These are phyloP conservation scores for Phallusia fumigata DNA, from an alignment of 23 tunicate species.

Conservation along the genomic window DNA sequence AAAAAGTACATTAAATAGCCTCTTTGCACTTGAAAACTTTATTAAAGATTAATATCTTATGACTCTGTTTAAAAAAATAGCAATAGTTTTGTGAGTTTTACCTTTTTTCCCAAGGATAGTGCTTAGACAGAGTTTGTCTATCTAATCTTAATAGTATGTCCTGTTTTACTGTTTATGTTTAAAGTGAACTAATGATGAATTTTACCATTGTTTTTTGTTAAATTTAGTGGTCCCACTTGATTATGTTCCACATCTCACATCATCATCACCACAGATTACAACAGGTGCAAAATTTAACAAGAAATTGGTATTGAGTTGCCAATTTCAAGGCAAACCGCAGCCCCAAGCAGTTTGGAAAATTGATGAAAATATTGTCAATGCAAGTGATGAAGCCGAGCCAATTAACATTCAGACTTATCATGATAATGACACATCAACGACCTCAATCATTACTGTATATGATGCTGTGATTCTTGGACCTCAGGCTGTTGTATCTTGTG, in stretches of 20 bases:
- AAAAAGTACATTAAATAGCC: too few species aligned
- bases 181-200: too few species aligned
- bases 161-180: too few species aligned
- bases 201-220: too few species aligned
- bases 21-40: too few species aligned
- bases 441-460: neutral
- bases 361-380: neutral
- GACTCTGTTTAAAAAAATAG: too few species aligned
- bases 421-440: neutral
- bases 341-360: neutral
- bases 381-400: neutral
- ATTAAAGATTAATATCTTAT: too few species aligned
- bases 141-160: too few species aligned
- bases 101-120: too few species aligned
- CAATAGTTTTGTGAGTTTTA: too few species aligned
- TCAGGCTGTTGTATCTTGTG: neutral
- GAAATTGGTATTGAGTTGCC: neutral
- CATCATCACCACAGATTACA: neutral
- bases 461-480: constrained; percentile 10
- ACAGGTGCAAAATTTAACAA: neutral
- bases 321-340: neutral
- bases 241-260: neutral
- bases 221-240: neutral
- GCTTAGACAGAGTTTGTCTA: too few species aligned
- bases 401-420: neutral